These are phyloP conservation scores for Pseudococcus longispinus DNA, from an alignment of 2,888 invertebrate genomes.

Conservation along the genomic window DNA sequence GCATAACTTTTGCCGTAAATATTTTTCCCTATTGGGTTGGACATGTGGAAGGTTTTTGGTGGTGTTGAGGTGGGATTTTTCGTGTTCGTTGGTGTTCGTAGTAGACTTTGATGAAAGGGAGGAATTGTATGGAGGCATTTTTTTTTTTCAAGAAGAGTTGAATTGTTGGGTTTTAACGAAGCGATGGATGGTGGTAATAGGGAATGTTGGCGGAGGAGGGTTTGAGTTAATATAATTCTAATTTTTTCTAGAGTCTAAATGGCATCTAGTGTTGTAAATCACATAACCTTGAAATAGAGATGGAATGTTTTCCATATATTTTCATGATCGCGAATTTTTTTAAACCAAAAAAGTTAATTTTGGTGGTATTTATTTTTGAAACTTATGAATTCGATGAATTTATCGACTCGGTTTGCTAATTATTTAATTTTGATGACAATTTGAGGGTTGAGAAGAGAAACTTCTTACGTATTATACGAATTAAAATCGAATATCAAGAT, in stretches of 20 bases:
- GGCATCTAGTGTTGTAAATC: neutral
- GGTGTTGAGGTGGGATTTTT: neutral
- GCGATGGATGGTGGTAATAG: neutral
- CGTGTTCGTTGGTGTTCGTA: too few species aligned
- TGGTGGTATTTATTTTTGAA: neutral
- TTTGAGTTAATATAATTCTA: neutral
- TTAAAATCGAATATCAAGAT: too few species aligned
- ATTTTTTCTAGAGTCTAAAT: neutral
- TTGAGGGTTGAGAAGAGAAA: neutral
- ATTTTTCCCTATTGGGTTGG: neutral
- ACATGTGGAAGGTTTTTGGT: too few species aligned
- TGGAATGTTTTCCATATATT: neutral
- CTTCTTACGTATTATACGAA: neutral
- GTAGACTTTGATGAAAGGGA: too few species aligned
- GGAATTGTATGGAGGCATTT: too few species aligned
- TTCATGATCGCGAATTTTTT: neutral
- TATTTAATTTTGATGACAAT: neutral
- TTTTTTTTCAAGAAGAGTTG: too few species aligned
- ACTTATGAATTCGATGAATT: neutral
- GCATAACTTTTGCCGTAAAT: slow-evolving; percentile 38
- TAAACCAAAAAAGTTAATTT: too few species aligned
- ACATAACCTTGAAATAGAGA: neutral
- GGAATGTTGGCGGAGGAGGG: neutral
- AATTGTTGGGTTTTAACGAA: neutral
- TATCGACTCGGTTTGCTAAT: too few species aligned